Evolutionary conservation across 2,888 invertebrate genomes (phyloP), one percentile per base, ranked within the genome.

Genomic region (Noctua janthe): DNA sequence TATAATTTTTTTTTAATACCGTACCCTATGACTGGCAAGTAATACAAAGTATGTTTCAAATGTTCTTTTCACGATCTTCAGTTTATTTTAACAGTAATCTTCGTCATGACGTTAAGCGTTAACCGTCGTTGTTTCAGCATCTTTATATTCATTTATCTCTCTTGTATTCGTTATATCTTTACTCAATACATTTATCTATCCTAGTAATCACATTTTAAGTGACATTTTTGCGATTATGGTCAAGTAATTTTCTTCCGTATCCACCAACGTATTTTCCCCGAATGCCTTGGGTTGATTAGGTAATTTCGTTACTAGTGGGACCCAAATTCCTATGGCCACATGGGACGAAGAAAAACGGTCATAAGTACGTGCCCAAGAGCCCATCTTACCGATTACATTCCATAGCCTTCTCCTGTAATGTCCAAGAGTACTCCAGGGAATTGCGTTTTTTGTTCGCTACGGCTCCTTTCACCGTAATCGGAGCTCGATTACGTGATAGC

Each of bases 401-500:
- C 51, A 13, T 20, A 39, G 10, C 39, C 64, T 64, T 72, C 23
- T 17, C 23, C 23, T 51, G n/a, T 29, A 23, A 29, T 29, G 1
- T 51, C 11, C 29, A 80, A 29, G 11, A 15, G 10, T n/a, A 64
- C 71, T 47, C 39, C n/a, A 56, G n/a, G 17, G 51, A 62, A 84
- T 54, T 51, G 20, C n/a, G 20, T 35, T 71, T 67, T 72, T n/a
- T 8, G 47, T 39, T 20, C 35, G 39, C 11, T 66, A 1, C 15
- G 54, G 17, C 67, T 59, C 70, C 64, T 69, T 76, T 71, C 51
- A 76, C 54, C 13, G 47, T 72, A 75, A 76, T 84, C 66, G 29
- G 49, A 73, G 69, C 47, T 56, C 29, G 35, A 78, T 87, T 86
- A 87, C 85, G 66, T 47, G 43, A 73, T 35, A 78, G 56, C 69